Base-by-base conservation (phyloP, 2,113 vertebrate species). In the Hippolais icterina region DNA sequence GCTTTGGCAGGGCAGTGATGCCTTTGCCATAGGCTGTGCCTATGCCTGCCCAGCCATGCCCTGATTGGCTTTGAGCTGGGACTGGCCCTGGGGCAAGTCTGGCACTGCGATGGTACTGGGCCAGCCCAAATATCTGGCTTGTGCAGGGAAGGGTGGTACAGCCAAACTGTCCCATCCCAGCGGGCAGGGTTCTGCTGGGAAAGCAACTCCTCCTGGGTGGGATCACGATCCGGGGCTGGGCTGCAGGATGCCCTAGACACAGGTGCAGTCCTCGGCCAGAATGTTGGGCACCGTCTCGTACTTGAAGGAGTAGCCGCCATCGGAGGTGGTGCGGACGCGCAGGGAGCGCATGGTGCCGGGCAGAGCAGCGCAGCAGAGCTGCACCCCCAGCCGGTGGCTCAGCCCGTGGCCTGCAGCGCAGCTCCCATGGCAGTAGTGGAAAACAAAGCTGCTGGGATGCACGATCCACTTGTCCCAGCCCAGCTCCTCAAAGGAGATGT, bases 401-500 rank as follows among this genome's bases (percentile, higher is more conserved):
- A 98, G 96, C 31, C 96, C 96, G 0, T 96, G 85, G 47, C 61
- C 64, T 49, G 97, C 96, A 1, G 98, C 97, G 1, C 99, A 99
- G 97, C 98, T 98, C 5, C 99, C 99, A 0, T 99, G 98, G 82
- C 99, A 99, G 89, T 99, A 99, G 94, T 98, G 97, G 97, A 99
- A 99, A 64, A 98, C 97, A 39, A 99, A 98, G 77, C 96, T 98
- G 65, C 98, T 98, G 4, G 99, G 99, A 25, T 99, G 97, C 39
- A 99, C 98, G 0, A 99, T 99, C 99, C 99, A 99, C 64, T 97
- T 98, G 65, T 98, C 98, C 99, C 99, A 99, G 81, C 99, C 99
- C 90, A 99, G 97, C 83, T 99, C 99, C 94, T 98, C 97, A 0
- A 99, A 99, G 87, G 98, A 98, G 97, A 99, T 99, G 74, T 99